Base-by-base conservation (phyloP, 2,113 vertebrate genomes). In the Protobothrops flavoviridis region DNA sequence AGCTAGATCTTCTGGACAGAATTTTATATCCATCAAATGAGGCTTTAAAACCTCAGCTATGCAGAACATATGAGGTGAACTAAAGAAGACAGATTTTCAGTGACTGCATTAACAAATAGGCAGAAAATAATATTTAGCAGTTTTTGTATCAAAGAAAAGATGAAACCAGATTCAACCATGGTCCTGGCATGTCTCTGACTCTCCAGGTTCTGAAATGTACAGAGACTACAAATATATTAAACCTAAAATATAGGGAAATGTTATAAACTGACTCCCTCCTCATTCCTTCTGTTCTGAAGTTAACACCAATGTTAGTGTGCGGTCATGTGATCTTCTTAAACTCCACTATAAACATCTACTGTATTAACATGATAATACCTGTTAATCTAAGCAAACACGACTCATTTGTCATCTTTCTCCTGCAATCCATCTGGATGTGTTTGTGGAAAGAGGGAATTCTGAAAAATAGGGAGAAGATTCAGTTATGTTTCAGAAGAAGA, bases 371-470 rank as follows among this genome's bases (percentile, higher is more conserved):
- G 97, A 98, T 98, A 98, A 98, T 98, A 96, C 91, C 94, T 97
- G 97, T 98, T 98, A 98, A 98, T 98, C 97, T 97, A 95, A 69
- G 96, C 98, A 98, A 98, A 98, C 96, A 97, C 97, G 97, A 97
- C 97, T 97, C 97, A 98, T 98, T 98, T 98, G 97, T 97, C 97
- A 97, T 97, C 96, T 97, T 97, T 97, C 97, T 95, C 93, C 95
- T 96, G 96, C 96, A 96, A 97, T 96, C 97, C 97, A 97, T 98
- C 96, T 98, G 97, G 96, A 97, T 95, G 93, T 87, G 12, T 95
- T 97, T 94, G 95, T 95, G 97, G 96, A 96, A 95, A 93, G 59
- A n/a, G 11, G 29, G 92, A 94, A 94, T 96, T 96, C 95, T 95
- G 93, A 26, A 43, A 10, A 8, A 43, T 23, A 57, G 50, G 29